Evolutionary conservation across 1,140 invertebrate species (phyloP).

Genomic region (Aphelenchoides avenae): DNA sequence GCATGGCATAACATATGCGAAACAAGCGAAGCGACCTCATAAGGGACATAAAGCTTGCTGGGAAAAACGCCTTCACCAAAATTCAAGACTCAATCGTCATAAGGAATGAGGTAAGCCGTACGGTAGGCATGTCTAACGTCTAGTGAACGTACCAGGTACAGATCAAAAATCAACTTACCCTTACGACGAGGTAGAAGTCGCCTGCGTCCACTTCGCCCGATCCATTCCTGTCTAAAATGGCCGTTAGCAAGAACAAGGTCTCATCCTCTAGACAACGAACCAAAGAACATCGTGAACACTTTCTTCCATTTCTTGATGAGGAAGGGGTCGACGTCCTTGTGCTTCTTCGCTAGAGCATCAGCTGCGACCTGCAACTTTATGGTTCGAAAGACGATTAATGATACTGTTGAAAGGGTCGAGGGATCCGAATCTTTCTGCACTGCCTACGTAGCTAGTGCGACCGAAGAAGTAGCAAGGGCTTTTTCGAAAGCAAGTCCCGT

Average conservation of each 20-base stretch:
- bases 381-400: no score
- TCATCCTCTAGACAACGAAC: conserved; percentile 22
- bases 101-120: neutral
- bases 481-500: no score
- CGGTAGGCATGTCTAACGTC: neutral
- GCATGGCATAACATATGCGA: neutral
- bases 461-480: no score
- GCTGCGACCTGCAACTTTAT: no score
- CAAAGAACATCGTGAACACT: conserved; percentile 56
- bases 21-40: neutral
- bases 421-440: no score
- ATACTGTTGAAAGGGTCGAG: no score
- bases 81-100: neutral
- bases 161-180: conserved; percentile 30
- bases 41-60: neutral
- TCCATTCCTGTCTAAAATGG: conserved; percentile 44
- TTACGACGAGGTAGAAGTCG: conserved; percentile 49
- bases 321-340: conserved; percentile 46
- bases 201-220: conserved; percentile 44
- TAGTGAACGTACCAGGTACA: neutral
- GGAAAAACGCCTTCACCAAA: neutral
- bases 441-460: no score
- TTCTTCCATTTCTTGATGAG: conserved; percentile 50
- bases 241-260: neutral
- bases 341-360: no score